Conservation (phyloP, 2,113 vertebrate species). For the Nothobranchius kuhntae region DNA sequence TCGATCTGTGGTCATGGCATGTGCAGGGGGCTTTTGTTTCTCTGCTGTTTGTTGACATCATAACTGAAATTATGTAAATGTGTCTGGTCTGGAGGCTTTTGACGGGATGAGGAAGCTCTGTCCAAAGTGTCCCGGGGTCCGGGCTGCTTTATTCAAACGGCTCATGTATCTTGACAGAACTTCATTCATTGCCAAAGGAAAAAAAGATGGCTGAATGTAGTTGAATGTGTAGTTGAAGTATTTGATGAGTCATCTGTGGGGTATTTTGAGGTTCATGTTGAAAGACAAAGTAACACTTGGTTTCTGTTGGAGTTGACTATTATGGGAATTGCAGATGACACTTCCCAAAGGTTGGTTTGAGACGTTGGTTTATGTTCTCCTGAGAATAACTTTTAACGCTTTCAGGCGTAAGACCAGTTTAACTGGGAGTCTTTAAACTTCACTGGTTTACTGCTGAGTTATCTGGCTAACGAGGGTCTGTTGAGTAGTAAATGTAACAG, state of each 20-base stretch:
- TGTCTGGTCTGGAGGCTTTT: not conserved
- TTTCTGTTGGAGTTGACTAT: not conserved
- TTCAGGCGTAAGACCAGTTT: not conserved
- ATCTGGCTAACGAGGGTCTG: not conserved
- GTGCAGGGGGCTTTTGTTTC: too few relatives aligned
- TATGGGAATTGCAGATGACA: not conserved
- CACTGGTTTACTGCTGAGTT: not conserved
- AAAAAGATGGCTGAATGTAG: not conserved
- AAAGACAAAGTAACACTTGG: not conserved
- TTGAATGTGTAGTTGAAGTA: too few relatives aligned
- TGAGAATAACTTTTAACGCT: not conserved
- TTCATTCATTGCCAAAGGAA: not conserved
- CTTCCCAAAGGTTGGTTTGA: not conserved
- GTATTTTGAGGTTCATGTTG: too few relatives aligned
- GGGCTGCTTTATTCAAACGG: not conserved
- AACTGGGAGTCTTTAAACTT: not conserved
- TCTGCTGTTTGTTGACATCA: not conserved
- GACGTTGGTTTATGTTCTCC: not conserved
- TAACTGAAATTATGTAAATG: not conserved
- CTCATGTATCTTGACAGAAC: not conserved
- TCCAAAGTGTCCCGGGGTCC: not conserved
- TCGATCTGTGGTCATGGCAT: too few relatives aligned
- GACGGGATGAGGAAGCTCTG: too few relatives aligned
- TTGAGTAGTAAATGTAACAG: too few relatives aligned
- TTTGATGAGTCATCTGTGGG: not conserved